Percentiles rank a stretch among this genome's conserved stretches.
Evolutionary conservation across 1,140 invertebrate genomes (phyloP).

Genomic region (Matsumurasca onukii): DNA sequence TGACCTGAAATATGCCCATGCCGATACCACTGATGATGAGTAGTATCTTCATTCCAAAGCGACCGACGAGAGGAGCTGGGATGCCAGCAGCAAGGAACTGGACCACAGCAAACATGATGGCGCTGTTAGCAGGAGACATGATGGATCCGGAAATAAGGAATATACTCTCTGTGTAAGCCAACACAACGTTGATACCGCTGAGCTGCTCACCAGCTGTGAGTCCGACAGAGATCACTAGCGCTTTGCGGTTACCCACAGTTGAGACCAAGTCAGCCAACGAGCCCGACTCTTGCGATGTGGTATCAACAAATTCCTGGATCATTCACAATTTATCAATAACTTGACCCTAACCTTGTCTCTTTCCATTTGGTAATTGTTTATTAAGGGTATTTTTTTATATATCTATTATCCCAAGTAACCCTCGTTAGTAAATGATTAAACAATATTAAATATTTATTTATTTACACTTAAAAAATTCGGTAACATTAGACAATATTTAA

Average conservation of each 20-base stretch:
- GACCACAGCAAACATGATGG: conserved; percentile 77
- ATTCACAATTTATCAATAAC: not conserved
- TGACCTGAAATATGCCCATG: conserved; percentile 55
- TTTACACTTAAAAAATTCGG: too few relatives aligned
- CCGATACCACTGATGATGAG: conserved; percentile 69
- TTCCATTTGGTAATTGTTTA: too few relatives aligned
- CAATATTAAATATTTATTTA: too few relatives aligned
- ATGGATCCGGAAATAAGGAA: conserved; percentile 62
- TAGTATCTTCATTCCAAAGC: conserved; percentile 68
- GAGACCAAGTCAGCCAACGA: conserved; percentile 60
- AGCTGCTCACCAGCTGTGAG: conserved; percentile 75
- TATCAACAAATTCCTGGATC: conserved; percentile 43
- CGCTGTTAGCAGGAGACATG: conserved; percentile 59
- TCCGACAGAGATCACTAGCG: conserved; percentile 66
- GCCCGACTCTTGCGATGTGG: conserved; percentile 46
- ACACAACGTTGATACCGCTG: conserved; percentile 64
- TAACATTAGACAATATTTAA: too few relatives aligned
- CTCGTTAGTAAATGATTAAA: too few relatives aligned
- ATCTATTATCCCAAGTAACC: too few relatives aligned
- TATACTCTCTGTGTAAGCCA: conserved; percentile 69
- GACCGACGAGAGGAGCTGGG: conserved; percentile 72
- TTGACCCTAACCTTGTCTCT: too few relatives aligned
- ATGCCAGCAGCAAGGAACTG: conserved; percentile 66
- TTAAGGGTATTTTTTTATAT: too few relatives aligned
- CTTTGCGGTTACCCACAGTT: conserved; percentile 58